Evolutionary conservation across 2,797 vertebrate genomes (phyloP), one percentile per base, ranked within the genome.

Genomic region (Betta splendens): DNA sequence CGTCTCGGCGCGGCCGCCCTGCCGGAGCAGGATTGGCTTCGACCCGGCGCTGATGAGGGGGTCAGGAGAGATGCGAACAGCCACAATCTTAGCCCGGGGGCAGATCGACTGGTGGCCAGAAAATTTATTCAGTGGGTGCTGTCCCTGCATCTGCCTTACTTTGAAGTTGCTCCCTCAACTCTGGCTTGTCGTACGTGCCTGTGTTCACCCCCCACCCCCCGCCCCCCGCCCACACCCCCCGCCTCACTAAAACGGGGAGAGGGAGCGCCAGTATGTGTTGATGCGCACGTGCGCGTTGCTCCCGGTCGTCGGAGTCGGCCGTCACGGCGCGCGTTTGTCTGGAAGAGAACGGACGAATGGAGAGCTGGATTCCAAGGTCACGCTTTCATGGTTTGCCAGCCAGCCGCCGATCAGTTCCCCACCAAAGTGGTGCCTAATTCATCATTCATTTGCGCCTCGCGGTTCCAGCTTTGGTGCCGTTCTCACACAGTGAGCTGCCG

Each of bases 371-470:
- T 89, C 89, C 89, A 91, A 92, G 90, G 88, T 89, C 85, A 85
- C 85, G 75, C 90, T 91, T 91, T 93, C 85, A 92, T 92, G 90
- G 90, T 86, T 84, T 89, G 89, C 92, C 92, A 92, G 87, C 79
- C 77, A 61, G 80, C 81, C 77, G 86, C 86, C 88, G 88, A 91
- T 91, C 88, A 86, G 75, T 84, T 89, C 79, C 80, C 86, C 89
- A 91, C 91, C 88, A 91, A 92, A 91, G 87, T 52, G 79, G 70
- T 77, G 84, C 84, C 87, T 91, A 90, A 91, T 91, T 92, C 88
- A 85, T 81, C 81, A 83, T 72, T 89, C 90, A 92, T 91, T 85
- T 73, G 73, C 38, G 26, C 61, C 46, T 67, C 75, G 22, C 72
- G 60, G 71, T 86, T 85, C 83, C 73, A 48, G 64, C 60, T 69